phyloP scores from a whole-genome alignment of 2,797 vertebrate species.

The Xenops minutus region DNA sequence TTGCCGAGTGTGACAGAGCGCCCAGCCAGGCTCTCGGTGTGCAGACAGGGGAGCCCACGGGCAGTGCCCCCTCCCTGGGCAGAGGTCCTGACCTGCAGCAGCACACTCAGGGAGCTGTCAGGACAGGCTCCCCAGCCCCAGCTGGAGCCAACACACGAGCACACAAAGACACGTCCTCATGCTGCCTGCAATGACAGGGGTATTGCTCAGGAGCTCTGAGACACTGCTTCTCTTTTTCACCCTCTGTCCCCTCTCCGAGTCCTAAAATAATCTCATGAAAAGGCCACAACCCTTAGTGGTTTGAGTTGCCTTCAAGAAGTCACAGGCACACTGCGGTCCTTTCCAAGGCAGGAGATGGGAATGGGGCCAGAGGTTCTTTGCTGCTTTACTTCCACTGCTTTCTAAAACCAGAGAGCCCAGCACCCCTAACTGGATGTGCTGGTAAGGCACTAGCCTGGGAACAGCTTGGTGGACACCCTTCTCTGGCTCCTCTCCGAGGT shows the following conservation, averaged over 20 bases:
- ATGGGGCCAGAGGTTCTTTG: neutral
- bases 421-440: fast-evolving
- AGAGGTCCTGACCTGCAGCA: constrained; percentile 62
- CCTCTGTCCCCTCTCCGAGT: neutral
- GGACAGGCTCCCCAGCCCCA: neutral
- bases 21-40: neutral
- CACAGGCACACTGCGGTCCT: neutral
- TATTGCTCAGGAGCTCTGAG: neutral
- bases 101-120: neutral
- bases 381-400: neutral
- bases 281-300: neutral
- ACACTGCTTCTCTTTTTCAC: neutral
- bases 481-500: neutral
- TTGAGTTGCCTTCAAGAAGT: neutral
- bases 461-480: neutral
- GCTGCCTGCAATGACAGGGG: neutral
- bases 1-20: constrained; percentile 39
- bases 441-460: neutral
- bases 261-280: constrained; percentile 26
- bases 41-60: constrained; percentile 35
- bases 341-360: neutral
- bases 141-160: neutral
- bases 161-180: constrained; percentile 10
- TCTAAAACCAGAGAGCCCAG: neutral
- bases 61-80: constrained; percentile 20